Percentiles rank a stretch among this genome's conserved stretches.
phyloP scores from a whole-genome alignment of 2,113 vertebrate species.

The Rhinoderma darwinii region DNA sequence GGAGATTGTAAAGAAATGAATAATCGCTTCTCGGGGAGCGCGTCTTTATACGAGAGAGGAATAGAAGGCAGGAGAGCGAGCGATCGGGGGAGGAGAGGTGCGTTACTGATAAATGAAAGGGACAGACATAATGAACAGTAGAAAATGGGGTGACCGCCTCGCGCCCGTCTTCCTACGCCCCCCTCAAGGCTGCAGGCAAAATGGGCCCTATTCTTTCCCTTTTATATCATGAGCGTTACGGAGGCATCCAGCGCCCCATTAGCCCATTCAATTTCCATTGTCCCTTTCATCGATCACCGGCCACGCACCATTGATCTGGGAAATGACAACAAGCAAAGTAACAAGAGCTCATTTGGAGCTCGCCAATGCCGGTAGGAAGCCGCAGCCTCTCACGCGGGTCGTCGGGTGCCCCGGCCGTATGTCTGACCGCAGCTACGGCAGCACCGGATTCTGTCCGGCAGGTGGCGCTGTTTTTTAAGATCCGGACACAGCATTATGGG shows the following conservation, averaged over 20 bases:
- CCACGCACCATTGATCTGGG: conserved; percentile 82
- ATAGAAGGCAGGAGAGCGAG: neutral
- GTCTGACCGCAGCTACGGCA: neutral
- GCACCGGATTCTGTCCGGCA: neutral
- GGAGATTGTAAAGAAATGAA: neutral
- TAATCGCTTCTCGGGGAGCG: neutral
- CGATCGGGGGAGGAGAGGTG: conserved; percentile 18
- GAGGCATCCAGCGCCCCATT: conserved; percentile 71
- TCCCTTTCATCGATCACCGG: conserved; percentile 79
- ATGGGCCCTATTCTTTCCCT: neutral
- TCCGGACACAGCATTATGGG: neutral
- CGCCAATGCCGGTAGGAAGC: neutral
- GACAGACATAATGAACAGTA: neutral
- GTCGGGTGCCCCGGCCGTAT: neutral
- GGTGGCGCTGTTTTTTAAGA: too few species aligned
- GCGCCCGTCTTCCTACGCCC: neutral
- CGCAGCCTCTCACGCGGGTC: neutral
- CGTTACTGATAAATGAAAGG: conserved; percentile 18
- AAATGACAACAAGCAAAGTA: conserved; percentile 80
- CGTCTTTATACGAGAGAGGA: neutral
- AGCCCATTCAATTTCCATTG: conserved; percentile 71
- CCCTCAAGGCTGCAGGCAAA: neutral
- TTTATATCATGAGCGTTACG: conserved; percentile 62
- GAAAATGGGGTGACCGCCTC: conserved; percentile 1
- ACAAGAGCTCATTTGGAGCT: conserved; percentile 72